Conservation (phyloP, 2,888 invertebrate genomes). For the Augochlorella aurata region DNA sequence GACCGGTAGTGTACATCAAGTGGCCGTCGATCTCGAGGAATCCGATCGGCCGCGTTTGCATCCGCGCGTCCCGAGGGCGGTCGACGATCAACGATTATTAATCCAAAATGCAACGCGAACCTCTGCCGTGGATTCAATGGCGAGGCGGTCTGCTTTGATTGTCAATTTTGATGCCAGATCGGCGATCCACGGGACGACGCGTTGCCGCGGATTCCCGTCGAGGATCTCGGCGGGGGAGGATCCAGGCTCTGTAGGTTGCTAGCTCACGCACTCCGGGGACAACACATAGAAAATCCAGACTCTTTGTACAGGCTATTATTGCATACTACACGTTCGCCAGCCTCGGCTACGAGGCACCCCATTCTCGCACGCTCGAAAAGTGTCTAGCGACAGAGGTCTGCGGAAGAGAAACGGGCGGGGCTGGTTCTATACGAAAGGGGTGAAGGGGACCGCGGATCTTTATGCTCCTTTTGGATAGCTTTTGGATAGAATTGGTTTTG, state of each 20-base stretch:
- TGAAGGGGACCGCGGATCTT: background rate
- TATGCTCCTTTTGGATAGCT: too few species aligned
- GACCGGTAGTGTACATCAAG: slow-evolving; percentile 10
- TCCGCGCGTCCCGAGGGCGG: slow-evolving; percentile 36
- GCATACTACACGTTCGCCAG: slow-evolving; percentile 74
- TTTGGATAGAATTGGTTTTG: too few species aligned
- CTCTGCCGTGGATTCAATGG: background rate
- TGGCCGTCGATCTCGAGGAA: too few species aligned
- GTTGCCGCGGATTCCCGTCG: background rate
- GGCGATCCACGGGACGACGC: background rate
- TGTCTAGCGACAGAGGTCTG: slow-evolving; percentile 33
- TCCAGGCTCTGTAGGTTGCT: background rate
- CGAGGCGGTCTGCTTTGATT: slow-evolving; percentile 46
- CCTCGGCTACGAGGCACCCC: slow-evolving; percentile 47
- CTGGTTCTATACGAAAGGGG: background rate
- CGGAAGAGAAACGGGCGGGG: slow-evolving; percentile 34
- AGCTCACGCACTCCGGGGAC: slow-evolving; percentile 51
- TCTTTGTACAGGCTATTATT: slow-evolving; percentile 73
- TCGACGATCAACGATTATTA: slow-evolving; percentile 10
- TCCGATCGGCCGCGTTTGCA: too few species aligned
- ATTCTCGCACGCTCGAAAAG: slow-evolving; percentile 45
- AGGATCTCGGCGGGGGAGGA: slow-evolving; percentile 11
- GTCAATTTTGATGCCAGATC: slow-evolving; percentile 52
- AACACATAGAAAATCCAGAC: slow-evolving; percentile 67
- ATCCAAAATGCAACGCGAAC: background rate